Percentiles rank a stretch among this genome's conserved stretches.
These are phyloP conservation scores for Tortricodes alternella DNA, from an alignment of 2,888 invertebrate genomes.

Conservation along the genomic window DNA sequence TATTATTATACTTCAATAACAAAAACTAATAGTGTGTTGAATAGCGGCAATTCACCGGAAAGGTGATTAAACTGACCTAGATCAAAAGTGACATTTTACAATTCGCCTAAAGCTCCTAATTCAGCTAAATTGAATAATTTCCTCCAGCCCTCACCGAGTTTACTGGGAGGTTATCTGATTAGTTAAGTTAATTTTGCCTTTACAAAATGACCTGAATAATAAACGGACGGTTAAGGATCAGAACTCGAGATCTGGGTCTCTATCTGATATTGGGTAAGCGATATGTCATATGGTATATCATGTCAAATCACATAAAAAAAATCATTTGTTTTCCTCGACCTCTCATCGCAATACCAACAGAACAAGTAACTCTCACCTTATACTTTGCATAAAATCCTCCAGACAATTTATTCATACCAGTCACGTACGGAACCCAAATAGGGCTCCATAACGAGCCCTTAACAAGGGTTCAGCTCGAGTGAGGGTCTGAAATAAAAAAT, in stretches of 20 bases:
- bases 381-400: conserved; percentile 7
- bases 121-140: background rate
- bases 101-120: background rate
- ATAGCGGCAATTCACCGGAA: too few species aligned
- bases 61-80: too few species aligned
- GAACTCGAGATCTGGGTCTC: background rate
- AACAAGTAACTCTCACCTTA: background rate
- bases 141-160: background rate
- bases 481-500: conserved; percentile 13
- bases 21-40: too few species aligned
- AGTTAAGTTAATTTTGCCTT: conserved; percentile 2
- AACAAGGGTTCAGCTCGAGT: conserved; percentile 14
- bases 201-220: background rate
- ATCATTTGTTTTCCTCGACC: background rate
- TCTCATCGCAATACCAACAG: background rate
- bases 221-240: background rate
- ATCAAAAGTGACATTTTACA: too few species aligned
- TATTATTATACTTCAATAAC: too few species aligned
- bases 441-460: conserved; percentile 8
- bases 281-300: background rate
- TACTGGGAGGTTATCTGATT: conserved; percentile 1
- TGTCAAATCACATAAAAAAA: background rate
- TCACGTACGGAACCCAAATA: background rate
- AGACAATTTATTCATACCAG: conserved; percentile 10
- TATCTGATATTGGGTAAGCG: background rate